A percentile compares a stretch with the other conserved stretches of the same genome.
These are phyloP conservation scores for Germaria angustata DNA, from an alignment of 2,888 invertebrate genomes.

Conservation along the genomic window DNA sequence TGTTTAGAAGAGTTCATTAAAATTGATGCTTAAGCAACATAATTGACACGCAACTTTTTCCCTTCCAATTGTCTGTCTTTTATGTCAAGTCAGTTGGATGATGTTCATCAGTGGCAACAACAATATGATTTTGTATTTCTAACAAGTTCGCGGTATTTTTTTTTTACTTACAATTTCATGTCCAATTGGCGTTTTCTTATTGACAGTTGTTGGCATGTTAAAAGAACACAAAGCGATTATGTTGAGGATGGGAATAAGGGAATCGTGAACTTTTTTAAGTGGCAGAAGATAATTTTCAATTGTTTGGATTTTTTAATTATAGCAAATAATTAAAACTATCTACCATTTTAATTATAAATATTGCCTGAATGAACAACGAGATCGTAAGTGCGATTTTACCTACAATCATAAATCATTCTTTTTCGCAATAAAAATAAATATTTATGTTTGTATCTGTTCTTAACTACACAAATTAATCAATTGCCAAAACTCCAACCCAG, in stretches of 20 bases:
- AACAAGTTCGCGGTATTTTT: neutral
- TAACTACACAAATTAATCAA: conserved; percentile 48
- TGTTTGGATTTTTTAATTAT: neutral
- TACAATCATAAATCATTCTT: conserved; percentile 32
- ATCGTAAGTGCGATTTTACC: too few relatives aligned
- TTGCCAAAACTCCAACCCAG: conserved; percentile 31
- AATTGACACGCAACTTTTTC: conserved; percentile 68
- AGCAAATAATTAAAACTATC: too few relatives aligned
- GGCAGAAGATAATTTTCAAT: too few relatives aligned
- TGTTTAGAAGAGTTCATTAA: conserved; percentile 70
- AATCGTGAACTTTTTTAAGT: too few relatives aligned
- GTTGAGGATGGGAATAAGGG: conserved; percentile 5
- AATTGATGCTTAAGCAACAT: conserved; percentile 68
- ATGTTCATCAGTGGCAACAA: conserved; percentile 36
- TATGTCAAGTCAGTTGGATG: conserved; percentile 45
- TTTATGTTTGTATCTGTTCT: neutral
- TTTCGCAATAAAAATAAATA: neutral
- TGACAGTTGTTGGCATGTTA: conserved; percentile 43
- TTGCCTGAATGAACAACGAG: too few relatives aligned
- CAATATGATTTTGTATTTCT: neutral
- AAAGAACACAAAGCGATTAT: neutral
- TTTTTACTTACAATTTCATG: conserved; percentile 8
- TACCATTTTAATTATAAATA: too few relatives aligned
- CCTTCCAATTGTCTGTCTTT: conserved; percentile 61
- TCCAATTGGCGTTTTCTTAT: conserved; percentile 37